Conservation (phyloP, 2,797 vertebrate genomes). For the Leptoclinus maculatus region DNA sequence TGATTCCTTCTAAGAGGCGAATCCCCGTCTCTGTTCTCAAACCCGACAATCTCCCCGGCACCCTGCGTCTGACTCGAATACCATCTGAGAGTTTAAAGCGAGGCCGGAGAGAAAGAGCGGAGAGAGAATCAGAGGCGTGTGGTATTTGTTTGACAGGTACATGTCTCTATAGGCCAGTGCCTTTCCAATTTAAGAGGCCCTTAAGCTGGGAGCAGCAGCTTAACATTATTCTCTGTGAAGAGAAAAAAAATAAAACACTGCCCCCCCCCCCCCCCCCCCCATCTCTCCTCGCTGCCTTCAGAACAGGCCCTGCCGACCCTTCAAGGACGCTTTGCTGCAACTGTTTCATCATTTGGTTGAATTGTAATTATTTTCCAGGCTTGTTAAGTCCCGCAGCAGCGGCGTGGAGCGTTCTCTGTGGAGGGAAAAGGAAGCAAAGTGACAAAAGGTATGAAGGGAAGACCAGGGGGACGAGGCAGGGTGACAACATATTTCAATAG, state of each 20-base stretch:
- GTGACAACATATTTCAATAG: constrained; percentile 78
- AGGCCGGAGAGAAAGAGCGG: constrained; percentile 52
- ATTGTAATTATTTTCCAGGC: constrained; percentile 80
- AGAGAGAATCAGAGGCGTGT: constrained; percentile 67
- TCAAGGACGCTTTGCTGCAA: constrained; percentile 80
- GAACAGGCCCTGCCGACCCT: constrained; percentile 68
- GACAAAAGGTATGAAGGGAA: constrained; percentile 66
- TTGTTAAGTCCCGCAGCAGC: constrained; percentile 65
- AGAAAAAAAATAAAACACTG: constrained; percentile 37
- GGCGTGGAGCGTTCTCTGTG: constrained; percentile 49
- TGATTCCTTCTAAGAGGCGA: constrained; percentile 65
- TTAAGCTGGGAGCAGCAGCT: constrained; percentile 77
- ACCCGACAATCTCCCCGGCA: constrained; percentile 57
- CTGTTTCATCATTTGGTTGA: constrained; percentile 81
- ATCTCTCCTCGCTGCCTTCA: constrained; percentile 52
- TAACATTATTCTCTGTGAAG: constrained; percentile 75
- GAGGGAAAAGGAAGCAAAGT: constrained; percentile 64
- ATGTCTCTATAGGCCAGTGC: constrained; percentile 79
- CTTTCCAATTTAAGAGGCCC: constrained; percentile 80
- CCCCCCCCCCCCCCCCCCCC: constrained; percentile 16
- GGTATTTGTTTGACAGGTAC: constrained; percentile 82
- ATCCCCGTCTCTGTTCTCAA: constrained; percentile 64
- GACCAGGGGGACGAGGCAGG: constrained; percentile 49
- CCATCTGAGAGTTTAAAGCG: constrained; percentile 64
- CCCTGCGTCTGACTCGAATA: constrained; percentile 54